phyloP scores from a whole-genome alignment of 2,797 vertebrate species.

The Tenualosa thibaudeaui region DNA sequence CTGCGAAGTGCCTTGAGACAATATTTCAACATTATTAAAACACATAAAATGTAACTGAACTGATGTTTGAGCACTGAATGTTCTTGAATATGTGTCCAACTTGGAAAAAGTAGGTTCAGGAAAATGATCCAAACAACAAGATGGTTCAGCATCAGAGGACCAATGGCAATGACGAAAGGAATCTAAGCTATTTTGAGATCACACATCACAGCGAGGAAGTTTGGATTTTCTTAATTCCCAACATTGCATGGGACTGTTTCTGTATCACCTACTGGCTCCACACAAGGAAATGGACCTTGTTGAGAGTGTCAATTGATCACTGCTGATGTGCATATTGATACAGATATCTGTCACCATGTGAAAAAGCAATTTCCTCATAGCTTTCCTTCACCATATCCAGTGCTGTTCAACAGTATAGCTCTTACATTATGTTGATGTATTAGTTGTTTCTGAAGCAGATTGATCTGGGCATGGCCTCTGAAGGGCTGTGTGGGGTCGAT shows the following conservation, averaged over 20 bases:
- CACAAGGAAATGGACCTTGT: constrained; percentile 20
- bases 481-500: constrained; percentile 29
- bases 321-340: constrained; percentile 36
- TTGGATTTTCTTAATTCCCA: background rate
- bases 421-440: constrained; percentile 29
- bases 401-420: constrained; percentile 5
- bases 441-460: constrained; percentile 35
- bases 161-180: background rate
- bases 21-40: background rate
- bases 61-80: background rate
- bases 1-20: no score
- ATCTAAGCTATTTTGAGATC: background rate
- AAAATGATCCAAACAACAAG: background rate
- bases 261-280: constrained; percentile 30
- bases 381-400: background rate
- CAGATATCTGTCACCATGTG: constrained; percentile 33
- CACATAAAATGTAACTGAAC: background rate
- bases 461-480: constrained; percentile 30
- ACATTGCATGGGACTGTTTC: background rate
- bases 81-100: background rate
- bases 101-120: constrained; percentile 3
- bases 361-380: constrained; percentile 9
- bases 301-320: constrained; percentile 37
- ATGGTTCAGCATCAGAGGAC: background rate
- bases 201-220: no score